Evolutionary conservation across 2,113 vertebrate species (phyloP), one percentile per base, ranked within the genome.

Genomic region (Datnioides undecimradiatus): DNA sequence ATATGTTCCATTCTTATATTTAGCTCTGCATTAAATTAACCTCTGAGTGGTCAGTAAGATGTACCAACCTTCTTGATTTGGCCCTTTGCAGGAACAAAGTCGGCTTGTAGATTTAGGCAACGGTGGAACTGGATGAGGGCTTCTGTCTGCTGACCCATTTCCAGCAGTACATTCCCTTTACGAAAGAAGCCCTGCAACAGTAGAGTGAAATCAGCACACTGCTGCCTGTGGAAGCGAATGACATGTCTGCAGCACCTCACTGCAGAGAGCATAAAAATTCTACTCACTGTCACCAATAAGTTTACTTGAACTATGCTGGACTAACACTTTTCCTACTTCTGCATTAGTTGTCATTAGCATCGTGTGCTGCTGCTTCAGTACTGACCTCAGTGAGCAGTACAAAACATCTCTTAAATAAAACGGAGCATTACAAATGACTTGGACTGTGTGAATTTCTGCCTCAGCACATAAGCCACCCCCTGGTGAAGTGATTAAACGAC

Each of bases 151-250:
- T 90, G 92, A 57, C 95, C 96, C 94, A 97, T 94, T 81, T 95
- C 92, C 91, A 96, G 84, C 64, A 97, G 93, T 10, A 95, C 92
- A 79, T 95, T 96, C 82, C 96, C 97, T 92, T 97, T 97, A 77
- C 90, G 94, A 90, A 96, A 97, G 80, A 95, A 96, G 58, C 89
- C 95, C 97, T 97, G 90, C 17, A 79, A 84, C 8, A 78, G 25
- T 82, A 41, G 2, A 25, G 38, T 7, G 14, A 23, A n/a, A 73
- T 83, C 68, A 80, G 70, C 29, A 48, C 46, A 62, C n/a, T 9
- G 16, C 67, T 60, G 45, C 31, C 29, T 70, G 79, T n/a, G 1
- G 19, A 48, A 25, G 16, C 10, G 1, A 49, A 14, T 11, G n/a
- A 38, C 60, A 78, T 7, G 0, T 17, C 40, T 25, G 27, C 17